Evolutionary conservation across 2,888 invertebrate genomes (phyloP), one percentile per base, ranked within the genome.

Genomic region (Caenorhabditis wallacei): DNA sequence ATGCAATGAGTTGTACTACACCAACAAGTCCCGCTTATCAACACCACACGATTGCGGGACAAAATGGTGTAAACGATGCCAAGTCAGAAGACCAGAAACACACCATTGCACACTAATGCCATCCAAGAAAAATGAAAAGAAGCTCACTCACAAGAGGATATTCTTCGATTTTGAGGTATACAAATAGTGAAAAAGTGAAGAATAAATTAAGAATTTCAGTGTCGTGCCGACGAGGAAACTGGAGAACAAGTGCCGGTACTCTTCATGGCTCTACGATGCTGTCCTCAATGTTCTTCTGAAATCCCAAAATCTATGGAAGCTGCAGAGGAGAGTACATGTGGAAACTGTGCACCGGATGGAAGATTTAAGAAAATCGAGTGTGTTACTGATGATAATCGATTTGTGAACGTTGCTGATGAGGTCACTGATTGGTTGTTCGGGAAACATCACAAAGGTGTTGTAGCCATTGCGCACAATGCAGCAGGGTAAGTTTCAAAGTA

Each of bases 81-180:
- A 54, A 5, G 13, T 3, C 3, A 1, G 8, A 53, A 53, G 22
- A 22, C n/a, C n/a, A 24, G 4, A 3, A 5, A 24, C 1, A 5
- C 53, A 53, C 24, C 20, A 53, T 13, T 53, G 53, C 24, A 22
- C 11, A 11, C 22, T 53, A 24, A 53, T 24, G 22, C 5, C 24
- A 1, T 53, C 24, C 1, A 7, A 11, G 1, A 53, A 53, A 13
- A 22, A 7, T 3, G 24, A 53, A 53, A 53, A n/a, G n/a, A 18
- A 53, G 1, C 18, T 53, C 8, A 4, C 24, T 10, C 20, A 26
- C 8, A 54, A 54, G n/a, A 11, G 54, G 1, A 22, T 24, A n/a
- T 54, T 30, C 30, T 54, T 54, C n/a, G 54, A 54, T n/a, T 16
- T 54, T 54, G 54, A 54, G 30, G 54, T 54, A 30, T n/a, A 16